Base-by-base conservation (phyloP, 2,797 vertebrate species). In the Gymnoscopelus braueri region DNA sequence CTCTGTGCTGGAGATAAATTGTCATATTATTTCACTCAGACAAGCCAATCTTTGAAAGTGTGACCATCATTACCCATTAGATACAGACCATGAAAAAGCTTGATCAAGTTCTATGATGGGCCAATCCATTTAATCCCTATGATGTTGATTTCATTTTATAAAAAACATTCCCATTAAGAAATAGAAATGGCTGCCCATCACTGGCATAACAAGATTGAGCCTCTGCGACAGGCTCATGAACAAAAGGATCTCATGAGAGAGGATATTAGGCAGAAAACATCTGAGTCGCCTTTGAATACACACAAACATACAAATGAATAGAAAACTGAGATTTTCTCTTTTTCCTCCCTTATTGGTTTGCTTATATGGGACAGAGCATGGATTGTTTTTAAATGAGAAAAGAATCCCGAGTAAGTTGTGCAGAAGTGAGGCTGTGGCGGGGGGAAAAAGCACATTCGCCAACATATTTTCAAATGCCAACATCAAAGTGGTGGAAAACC, bases 221-320 rank as follows among this genome's bases (percentile, higher is more conserved):
- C 39, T 44, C 8, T 23, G 15, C 53, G 74, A 54, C 24, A 3
- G 11, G 23, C 23, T 71, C 6, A 0, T 4, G 60, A 79, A 84
- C 80, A 76, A 84, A 79, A 63, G 35, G 8, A 75, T 72, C 52
- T 65, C 67, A 67, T 76, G 65, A 70, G 68, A 72, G 71, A 64
- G 0, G 0, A 32, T 13, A 14, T 29, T 24, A 32, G 14, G 9
- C 24, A 29, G 53, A 57, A 68, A 73, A 35, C 6, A 35, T 35
- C 32, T 35, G 32, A 5, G 69, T 64, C 29, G 19, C 32, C 71
- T 72, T 78, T 70, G 52, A 79, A 69, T 60, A 62, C 32, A 53
- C 62, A 48, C 68, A 72, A 75, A 62, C 26, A 55, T 60, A 51
- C 66, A 71, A 75, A 83, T 81, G 54, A 76, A 24, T 24, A 65